These are phyloP conservation scores for Pollenia griseotomentosa DNA, from an alignment of 2,888 invertebrate genomes.

Conservation along the genomic window DNA sequence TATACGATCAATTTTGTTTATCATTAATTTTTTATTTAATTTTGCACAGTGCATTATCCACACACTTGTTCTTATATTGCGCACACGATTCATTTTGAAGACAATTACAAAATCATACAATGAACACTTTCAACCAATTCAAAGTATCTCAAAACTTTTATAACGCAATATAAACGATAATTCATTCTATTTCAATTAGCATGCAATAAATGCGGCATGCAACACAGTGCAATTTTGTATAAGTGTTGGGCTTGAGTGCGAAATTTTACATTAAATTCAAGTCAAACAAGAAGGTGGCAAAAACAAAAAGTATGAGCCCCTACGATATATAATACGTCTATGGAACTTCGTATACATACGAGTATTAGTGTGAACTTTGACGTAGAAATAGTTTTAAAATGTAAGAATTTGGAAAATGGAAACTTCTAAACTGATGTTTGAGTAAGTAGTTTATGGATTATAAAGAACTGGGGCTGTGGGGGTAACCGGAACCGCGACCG, in stretches of 20 bases:
- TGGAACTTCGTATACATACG: too few relatives aligned
- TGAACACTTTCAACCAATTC: constrained; percentile 56
- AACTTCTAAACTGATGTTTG: too few relatives aligned
- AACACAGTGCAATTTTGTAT: constrained; percentile 24
- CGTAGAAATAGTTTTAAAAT: too few relatives aligned
- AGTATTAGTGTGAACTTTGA: too few relatives aligned
- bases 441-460: too few relatives aligned
- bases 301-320: too few relatives aligned
- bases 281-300: background rate
- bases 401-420: too few relatives aligned
- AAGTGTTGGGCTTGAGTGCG: background rate
- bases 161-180: constrained; percentile 58
- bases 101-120: constrained; percentile 53
- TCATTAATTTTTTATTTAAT: background rate
- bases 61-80: constrained; percentile 26
- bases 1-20: too few relatives aligned
- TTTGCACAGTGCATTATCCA: constrained; percentile 42
- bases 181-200: constrained; percentile 65
- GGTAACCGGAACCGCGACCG: too few relatives aligned
- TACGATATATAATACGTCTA: too few relatives aligned
- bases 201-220: constrained; percentile 69
- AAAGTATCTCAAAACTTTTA: constrained; percentile 51
- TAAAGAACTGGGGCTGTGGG: too few relatives aligned
- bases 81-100: constrained; percentile 27
- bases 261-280: background rate